A percentile compares a stretch with the other conserved stretches of the same genome.
These are phyloP conservation scores for Trissonchulus sp. DNA, from an alignment of 2,888 invertebrate species.

Conservation along the genomic window DNA sequence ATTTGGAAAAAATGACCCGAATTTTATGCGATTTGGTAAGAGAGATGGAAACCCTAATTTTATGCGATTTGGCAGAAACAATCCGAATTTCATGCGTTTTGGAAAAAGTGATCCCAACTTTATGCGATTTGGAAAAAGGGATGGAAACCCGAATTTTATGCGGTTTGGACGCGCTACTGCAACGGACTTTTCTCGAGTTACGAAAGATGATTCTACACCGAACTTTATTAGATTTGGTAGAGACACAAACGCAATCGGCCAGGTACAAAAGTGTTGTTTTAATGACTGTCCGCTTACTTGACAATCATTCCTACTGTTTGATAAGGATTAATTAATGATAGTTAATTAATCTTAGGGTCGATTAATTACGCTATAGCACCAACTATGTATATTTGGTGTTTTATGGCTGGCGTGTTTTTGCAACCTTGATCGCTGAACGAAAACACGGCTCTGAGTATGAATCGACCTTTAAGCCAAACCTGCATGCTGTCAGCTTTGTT, in stretches of 20 bases:
- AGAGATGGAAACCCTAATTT: too few relatives aligned
- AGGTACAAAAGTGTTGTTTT: background rate
- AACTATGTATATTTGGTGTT: too few relatives aligned
- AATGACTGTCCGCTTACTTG: background rate
- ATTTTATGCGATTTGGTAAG: too few relatives aligned
- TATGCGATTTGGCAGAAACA: slow-evolving; percentile 32
- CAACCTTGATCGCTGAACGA: too few relatives aligned
- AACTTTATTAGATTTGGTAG: slow-evolving; percentile 26
- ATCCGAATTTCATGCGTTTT: slow-evolving; percentile 48
- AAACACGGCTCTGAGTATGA: too few relatives aligned
- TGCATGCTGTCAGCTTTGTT: too few relatives aligned
- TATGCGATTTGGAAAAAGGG: slow-evolving; percentile 46
- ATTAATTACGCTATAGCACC: too few relatives aligned
- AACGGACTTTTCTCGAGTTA: slow-evolving; percentile 37
- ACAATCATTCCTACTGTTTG: background rate
- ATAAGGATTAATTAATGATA: too few relatives aligned
- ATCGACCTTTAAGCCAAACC: too few relatives aligned
- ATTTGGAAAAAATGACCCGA: background rate
- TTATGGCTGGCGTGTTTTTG: too few relatives aligned
- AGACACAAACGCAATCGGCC: background rate
- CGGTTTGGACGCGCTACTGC: slow-evolving; percentile 43
- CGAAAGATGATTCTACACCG: slow-evolving; percentile 1
- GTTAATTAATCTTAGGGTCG: too few relatives aligned
- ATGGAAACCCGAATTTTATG: slow-evolving; percentile 43
- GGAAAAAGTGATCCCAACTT: slow-evolving; percentile 47